phyloP scores from a whole-genome alignment of 2,888 invertebrate genomes.

The Ophion costatus region DNA sequence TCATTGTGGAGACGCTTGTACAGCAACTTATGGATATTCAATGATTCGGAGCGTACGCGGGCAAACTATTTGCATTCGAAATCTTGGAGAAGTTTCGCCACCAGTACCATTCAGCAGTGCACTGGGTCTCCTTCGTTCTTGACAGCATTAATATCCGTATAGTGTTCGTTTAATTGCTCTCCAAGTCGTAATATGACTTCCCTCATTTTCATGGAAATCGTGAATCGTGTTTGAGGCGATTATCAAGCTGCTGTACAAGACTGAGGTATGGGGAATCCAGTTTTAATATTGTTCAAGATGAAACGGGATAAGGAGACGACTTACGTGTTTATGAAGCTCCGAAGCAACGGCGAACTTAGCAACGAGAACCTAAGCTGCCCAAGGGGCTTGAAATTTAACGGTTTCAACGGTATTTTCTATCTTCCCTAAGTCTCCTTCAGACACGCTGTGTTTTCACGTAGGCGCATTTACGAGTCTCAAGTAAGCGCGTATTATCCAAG shows the following conservation, averaged over 20 bases:
- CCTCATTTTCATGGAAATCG: not conserved
- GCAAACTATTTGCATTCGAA: no score
- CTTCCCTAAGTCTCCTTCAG: slow-evolving; percentile 15
- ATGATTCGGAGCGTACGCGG: no score
- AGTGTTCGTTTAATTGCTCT: not conserved
- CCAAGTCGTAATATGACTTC: not conserved
- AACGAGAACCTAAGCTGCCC: slow-evolving; percentile 43
- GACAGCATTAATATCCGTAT: no score
- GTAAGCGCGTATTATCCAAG: slow-evolving; percentile 69
- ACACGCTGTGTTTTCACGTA: slow-evolving; percentile 27
- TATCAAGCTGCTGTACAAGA: slow-evolving; percentile 6
- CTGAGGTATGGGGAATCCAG: slow-evolving; percentile 25
- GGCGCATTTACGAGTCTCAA: slow-evolving; percentile 69
- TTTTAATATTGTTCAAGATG: slow-evolving; percentile 52
- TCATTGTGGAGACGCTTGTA: not conserved
- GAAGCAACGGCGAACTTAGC: slow-evolving; percentile 5
- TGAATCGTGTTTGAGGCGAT: slow-evolving; percentile 32
- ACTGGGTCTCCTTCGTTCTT: no score
- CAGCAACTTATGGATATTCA: no score
- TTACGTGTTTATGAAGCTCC: slow-evolving; percentile 49
- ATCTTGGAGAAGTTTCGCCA: no score
- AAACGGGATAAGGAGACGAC: slow-evolving; percentile 14
- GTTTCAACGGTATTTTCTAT: slow-evolving; percentile 48
- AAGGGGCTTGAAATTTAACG: slow-evolving; percentile 54
- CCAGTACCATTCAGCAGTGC: no score